phyloP scores from a whole-genome alignment of 2,797 vertebrate species.

The Lithobates sylvaticus region DNA sequence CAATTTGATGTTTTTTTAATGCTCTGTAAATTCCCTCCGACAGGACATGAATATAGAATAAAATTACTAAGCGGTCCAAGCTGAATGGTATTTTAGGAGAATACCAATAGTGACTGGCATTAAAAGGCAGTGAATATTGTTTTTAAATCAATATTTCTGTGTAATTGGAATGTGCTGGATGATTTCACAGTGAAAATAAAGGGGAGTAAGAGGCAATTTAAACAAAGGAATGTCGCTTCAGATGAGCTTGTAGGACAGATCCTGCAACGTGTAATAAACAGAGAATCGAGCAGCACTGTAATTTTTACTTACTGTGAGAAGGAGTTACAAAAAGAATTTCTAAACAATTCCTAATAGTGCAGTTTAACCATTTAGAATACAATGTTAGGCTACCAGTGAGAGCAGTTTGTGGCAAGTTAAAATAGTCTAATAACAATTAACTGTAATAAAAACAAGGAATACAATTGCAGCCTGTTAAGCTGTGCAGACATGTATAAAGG shows the following conservation, averaged over 20 bases:
- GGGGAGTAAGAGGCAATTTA: conserved; percentile 55
- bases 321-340: conserved; percentile 21
- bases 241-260: conserved; percentile 43
- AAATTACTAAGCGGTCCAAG: conserved; percentile 26
- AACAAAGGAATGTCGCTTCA: conserved; percentile 38
- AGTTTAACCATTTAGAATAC: conserved; percentile 10
- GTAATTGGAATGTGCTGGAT: conserved; percentile 59
- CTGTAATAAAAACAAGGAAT: too few relatives aligned
- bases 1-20: conserved; percentile 41
- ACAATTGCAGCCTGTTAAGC: too few relatives aligned
- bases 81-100: conserved; percentile 26
- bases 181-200: conserved; percentile 60
- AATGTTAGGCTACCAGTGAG: not conserved
- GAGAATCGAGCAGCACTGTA: conserved; percentile 30
- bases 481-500: too few relatives aligned
- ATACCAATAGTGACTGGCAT: conserved; percentile 46
- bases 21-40: conserved; percentile 18
- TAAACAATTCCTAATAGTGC: conserved; percentile 25
- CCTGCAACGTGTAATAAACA: conserved; percentile 40
- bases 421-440: not conserved
- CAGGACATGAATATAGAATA: conserved; percentile 36
- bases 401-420: not conserved
- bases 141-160: conserved; percentile 60
- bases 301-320: conserved; percentile 45
- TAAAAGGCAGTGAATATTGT: conserved; percentile 57